Base-by-base conservation (phyloP, 1,140 invertebrate species). In the Bombus fervidus region DNA sequence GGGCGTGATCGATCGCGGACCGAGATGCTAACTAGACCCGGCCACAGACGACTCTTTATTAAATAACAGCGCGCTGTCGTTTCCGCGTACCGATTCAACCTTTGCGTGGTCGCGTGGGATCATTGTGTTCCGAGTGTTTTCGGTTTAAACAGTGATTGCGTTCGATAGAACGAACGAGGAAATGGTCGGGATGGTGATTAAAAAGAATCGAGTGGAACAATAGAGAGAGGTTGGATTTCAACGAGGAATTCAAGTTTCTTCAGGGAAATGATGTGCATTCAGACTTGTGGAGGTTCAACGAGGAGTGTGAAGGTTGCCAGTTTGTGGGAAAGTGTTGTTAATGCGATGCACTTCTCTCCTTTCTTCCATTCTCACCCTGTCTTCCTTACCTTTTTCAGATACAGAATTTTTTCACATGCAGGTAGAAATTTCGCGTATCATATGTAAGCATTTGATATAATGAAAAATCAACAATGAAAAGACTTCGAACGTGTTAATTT, bases 21-120 rank as follows among this genome's bases (percentile, higher is more conserved):
- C 85, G 89, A 89, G 91, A 93, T 92, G 85, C 91, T 93, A 93
- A 93, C 91, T 91, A 92, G 89, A 85, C 87, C 74, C 77, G 5
- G 9, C 74, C 83, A 39, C 62, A 57, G 87, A 90, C 88, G 86
- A 89, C 84, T 86, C 13, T 91, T 91, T 90, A 92, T 92, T 92
- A 88, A 89, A 88, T 91, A 91, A 90, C 89, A 66, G 53, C 66
- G 28, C 39, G 34, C 37, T 73, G 37, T 78, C 53, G 77, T 80
- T 85, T 85, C 83, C 83, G 74, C 74, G 82, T 78, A 37, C 28
- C 64, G 76, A 78, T n/a, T 80, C 78, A 59, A 85, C 76, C 83
- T 57, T 78, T 37, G 5, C 31, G 18, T 15, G 57, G n/a, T 5
- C 72, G 82, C 64, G 74, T 71, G 47, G 74, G 82, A 83, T 69